Evolutionary conservation across 35 echinoderm and acorn worm genomes (phyloP), one percentile per base, ranked within the genome.

Genomic region (Acanthaster planci): DNA sequence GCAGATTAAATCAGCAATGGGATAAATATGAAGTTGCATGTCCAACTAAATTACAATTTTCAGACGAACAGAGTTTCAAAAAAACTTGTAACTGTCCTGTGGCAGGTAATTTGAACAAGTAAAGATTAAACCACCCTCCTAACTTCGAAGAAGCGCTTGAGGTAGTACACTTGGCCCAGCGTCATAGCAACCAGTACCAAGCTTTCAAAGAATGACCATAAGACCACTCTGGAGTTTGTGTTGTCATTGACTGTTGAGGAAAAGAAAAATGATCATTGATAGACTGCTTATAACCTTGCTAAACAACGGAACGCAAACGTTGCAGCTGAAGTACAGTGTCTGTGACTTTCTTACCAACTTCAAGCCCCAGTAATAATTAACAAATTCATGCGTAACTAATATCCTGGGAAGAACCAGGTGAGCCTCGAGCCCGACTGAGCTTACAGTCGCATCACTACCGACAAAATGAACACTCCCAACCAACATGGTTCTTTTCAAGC

Each of bases 141-240:
- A 8, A 97, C 95, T 97, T 97, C 95, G 86, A 97, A 97, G 95
- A 97, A 97, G 21, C 95, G 47, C 60, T 93, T 97, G 2, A 97
- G 92, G 76, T 97, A 97, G 67, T 91, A 97, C 36, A 97, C 91
- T 85, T 97, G 95, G 26, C 95, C 95, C 50, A 97, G 60, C 23
- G 95, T 97, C 95, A 97, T 97, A 18, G 95, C 95, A 60, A 97
- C 95, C 68, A 97, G 84, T 18, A 97, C 92, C 37, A 97, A 84
- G 84, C 95, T 97, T 76, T 97, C 95, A 82, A 97, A 97, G 85
- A 97, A 97, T 8, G 95, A 86, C 95, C 95, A 97, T 47, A 97
- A 79, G 18, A 97, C 95, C 10, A 97, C 95, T 78, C 95, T 88
- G 47, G 95, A 97, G 83, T 97, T 97, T 75, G 95, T 97, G 80